A percentile compares a stretch with the other conserved stretches of the same genome.
These are phyloP conservation scores for Ennomos fuscantarius DNA, from an alignment of 2,888 invertebrate species.

Conservation along the genomic window DNA sequence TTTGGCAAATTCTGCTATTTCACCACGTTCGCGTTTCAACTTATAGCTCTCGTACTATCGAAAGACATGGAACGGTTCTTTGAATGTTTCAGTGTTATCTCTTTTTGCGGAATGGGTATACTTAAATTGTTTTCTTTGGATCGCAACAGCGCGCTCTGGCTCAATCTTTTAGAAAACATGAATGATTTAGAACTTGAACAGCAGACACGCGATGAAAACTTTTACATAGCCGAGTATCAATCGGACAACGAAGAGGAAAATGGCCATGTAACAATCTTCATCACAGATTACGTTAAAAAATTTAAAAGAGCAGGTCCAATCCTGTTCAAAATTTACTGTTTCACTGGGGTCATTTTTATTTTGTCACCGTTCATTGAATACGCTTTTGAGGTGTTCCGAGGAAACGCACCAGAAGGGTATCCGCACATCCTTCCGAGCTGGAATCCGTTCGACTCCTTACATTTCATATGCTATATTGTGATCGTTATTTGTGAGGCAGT, in stretches of 20 bases:
- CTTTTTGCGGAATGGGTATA: slow-evolving; percentile 65
- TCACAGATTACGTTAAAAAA: slow-evolving; percentile 53
- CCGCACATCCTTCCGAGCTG: slow-evolving; percentile 69
- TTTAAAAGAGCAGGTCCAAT: slow-evolving; percentile 48
- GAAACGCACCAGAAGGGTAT: slow-evolving; percentile 34
- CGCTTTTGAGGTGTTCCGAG: slow-evolving; percentile 40
- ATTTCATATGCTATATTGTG: slow-evolving; percentile 50
- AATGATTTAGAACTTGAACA: slow-evolving; percentile 52
- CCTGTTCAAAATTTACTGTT: slow-evolving; percentile 56
- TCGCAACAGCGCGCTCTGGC: slow-evolving; percentile 51
- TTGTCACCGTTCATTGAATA: slow-evolving; percentile 66
- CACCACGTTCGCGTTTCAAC: slow-evolving; percentile 50
- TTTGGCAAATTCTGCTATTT: slow-evolving; percentile 51
- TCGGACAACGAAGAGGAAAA: slow-evolving; percentile 43
- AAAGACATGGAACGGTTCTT: slow-evolving; percentile 56
- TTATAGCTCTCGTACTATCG: slow-evolving; percentile 50
- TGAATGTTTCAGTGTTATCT: slow-evolving; percentile 64
- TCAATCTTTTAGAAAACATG: slow-evolving; percentile 49
- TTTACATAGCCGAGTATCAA: slow-evolving; percentile 46
- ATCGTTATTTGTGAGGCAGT: slow-evolving; percentile 55
- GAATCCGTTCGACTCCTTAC: slow-evolving; percentile 54
- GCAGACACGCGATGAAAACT: slow-evolving; percentile 31
- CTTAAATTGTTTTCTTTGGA: slow-evolving; percentile 60
- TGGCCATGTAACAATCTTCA: slow-evolving; percentile 24
- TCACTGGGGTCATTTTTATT: slow-evolving; percentile 57